Conservation (phyloP, 2,888 invertebrate species). For the Caenorhabditis angaria region DNA sequence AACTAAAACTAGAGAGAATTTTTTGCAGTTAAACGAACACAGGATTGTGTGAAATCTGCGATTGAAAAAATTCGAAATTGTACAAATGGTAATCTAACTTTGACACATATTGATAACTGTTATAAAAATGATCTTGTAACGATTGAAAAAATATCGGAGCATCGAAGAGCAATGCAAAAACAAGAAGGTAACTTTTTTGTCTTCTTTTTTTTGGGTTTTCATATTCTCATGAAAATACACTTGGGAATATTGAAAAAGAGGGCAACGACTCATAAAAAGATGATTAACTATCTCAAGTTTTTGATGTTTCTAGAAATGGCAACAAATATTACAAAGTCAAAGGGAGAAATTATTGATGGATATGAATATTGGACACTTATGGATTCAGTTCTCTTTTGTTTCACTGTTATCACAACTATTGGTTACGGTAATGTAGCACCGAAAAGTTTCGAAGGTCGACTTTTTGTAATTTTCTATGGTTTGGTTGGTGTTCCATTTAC, state of each 20-base stretch:
- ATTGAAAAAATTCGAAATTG: slow-evolving; percentile 46
- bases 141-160: slow-evolving; percentile 4
- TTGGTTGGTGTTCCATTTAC: slow-evolving; percentile 68
- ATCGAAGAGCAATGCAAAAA: neutral
- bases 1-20: neutral
- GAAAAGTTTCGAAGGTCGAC: slow-evolving; percentile 57
- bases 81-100: slow-evolving; percentile 13
- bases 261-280: slow-evolving; percentile 5
- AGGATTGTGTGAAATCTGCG: slow-evolving; percentile 56
- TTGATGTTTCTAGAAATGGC: slow-evolving; percentile 6
- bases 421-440: slow-evolving; percentile 71
- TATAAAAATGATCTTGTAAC: slow-evolving; percentile 40
- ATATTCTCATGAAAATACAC: too few species aligned
- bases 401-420: slow-evolving; percentile 69
- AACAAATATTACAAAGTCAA: slow-evolving; percentile 18
- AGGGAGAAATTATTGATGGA: slow-evolving; percentile 38
- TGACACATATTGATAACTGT: slow-evolving; percentile 40
- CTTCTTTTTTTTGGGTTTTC: neutral
- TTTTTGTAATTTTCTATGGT: slow-evolving; percentile 69
- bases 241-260: neutral
- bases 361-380: slow-evolving; percentile 63
- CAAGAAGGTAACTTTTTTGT: neutral
- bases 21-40: slow-evolving; percentile 62
- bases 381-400: slow-evolving; percentile 68
- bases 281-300: slow-evolving; percentile 14